Conservation (phyloP, 2,797 vertebrate genomes). For the Pygocentrus nattereri region DNA sequence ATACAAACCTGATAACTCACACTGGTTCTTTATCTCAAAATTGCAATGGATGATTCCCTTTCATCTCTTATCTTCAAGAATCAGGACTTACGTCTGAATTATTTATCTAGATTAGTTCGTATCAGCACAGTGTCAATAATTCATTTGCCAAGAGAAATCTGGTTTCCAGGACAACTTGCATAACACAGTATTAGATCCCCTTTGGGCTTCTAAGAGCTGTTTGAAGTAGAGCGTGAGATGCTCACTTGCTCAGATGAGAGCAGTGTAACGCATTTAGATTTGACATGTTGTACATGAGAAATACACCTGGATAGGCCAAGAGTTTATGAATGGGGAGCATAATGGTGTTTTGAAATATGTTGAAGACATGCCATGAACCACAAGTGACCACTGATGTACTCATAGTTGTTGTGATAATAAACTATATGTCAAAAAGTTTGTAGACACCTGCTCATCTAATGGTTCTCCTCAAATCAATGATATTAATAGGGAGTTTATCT, state of each 20-base stretch:
- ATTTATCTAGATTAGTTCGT: conserved; percentile 50
- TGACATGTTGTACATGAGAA: neutral
- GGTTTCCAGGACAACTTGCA: conserved; percentile 54
- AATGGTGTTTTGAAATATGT: neutral
- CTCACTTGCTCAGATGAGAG: conserved; percentile 18
- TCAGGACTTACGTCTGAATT: conserved; percentile 39
- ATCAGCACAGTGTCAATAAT: conserved; percentile 51
- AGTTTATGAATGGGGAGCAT: neutral
- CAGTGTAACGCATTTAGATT: neutral
- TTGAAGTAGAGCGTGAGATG: conserved; percentile 17
- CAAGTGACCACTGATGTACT: neutral
- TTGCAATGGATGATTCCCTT: neutral
- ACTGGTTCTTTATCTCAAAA: conserved; percentile 59
- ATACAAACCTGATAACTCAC: conserved; percentile 61
- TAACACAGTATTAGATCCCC: conserved; percentile 37
- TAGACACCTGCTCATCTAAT: neutral
- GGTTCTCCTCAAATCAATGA: neutral
- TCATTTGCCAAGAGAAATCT: conserved; percentile 47
- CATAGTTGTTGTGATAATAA: neutral
- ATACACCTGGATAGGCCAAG: no score
- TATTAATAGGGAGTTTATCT: neutral
- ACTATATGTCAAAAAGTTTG: neutral
- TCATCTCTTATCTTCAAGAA: conserved; percentile 33
- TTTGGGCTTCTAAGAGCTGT: conserved; percentile 42
- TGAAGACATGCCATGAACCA: neutral